These are phyloP conservation scores for Neoscelio sp. DNA, from an alignment of 2,888 invertebrate genomes.

Conservation along the genomic window DNA sequence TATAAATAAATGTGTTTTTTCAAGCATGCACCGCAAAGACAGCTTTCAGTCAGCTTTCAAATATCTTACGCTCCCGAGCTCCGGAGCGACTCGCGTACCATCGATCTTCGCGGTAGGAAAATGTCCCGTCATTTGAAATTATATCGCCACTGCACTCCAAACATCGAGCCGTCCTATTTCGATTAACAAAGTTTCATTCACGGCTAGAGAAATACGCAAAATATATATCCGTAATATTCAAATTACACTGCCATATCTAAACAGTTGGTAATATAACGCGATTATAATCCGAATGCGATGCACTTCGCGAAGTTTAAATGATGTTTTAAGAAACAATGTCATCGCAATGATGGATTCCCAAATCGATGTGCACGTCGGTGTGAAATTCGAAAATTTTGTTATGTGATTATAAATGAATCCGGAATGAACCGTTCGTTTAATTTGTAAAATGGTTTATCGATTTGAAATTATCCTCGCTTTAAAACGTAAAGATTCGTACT, in stretches of 20 bases:
- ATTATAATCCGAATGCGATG: slow-evolving; percentile 20
- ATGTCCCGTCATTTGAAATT: slow-evolving; percentile 29
- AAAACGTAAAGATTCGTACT: no score
- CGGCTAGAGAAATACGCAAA: slow-evolving; percentile 14
- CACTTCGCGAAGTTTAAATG: slow-evolving; percentile 1
- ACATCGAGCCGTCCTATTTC: slow-evolving; percentile 22
- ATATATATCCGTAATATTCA: slow-evolving; percentile 17
- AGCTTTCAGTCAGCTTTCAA: slow-evolving; percentile 35
- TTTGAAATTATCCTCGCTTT: no score
- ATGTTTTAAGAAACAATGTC: slow-evolving; percentile 14
- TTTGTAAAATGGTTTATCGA: no score
- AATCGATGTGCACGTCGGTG: slow-evolving; percentile 2
- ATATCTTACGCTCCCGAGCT: slow-evolving; percentile 23
- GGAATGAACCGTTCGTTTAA: no score
- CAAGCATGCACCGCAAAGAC: slow-evolving; percentile 15
- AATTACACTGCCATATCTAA: slow-evolving; percentile 17
- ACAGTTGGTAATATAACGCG: slow-evolving; percentile 28
- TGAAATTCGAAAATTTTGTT: no score
- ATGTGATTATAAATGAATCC: no score
- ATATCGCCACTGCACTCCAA: slow-evolving; percentile 10
- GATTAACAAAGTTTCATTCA: slow-evolving; percentile 27
- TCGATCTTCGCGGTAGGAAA: slow-evolving; percentile 28
- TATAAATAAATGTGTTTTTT: slow-evolving; percentile 34
- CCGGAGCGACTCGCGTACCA: slow-evolving; percentile 10
- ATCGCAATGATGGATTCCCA: background rate